Percentiles rank a stretch among this genome's conserved stretches.
Evolutionary conservation across 2,113 vertebrate species (phyloP).

Genomic region (Cichladusa arquata): DNA sequence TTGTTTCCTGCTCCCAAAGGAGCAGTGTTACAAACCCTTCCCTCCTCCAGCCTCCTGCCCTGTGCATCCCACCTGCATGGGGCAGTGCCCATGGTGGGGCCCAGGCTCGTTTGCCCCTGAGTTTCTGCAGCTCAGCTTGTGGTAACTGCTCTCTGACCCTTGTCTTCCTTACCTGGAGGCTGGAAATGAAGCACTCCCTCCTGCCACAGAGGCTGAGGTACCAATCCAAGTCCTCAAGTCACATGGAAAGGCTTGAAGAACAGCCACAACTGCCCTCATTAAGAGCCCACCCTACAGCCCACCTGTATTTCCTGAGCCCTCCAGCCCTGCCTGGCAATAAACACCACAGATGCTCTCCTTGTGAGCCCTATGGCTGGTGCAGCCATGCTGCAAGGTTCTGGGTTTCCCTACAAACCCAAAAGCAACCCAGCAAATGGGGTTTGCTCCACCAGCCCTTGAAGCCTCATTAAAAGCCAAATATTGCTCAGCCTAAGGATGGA

Average conservation of each 20-base stretch:
- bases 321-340: background rate
- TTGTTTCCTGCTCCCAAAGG: background rate
- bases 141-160: background rate
- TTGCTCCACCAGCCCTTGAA: slow-evolving; percentile 58
- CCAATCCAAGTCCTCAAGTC: background rate
- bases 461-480: slow-evolving; percentile 82
- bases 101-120: fast-evolving
- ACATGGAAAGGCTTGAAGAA: background rate
- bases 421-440: background rate
- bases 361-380: fast-evolving
- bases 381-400: background rate
- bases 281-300: background rate
- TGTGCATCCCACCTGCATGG: fast-evolving
- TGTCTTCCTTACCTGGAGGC: background rate
- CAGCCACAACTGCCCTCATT: too few relatives aligned
- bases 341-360: fast-evolving
- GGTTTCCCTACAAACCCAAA: background rate
- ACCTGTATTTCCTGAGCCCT: background rate
- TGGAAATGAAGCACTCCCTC: background rate
- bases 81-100: fast-evolving
- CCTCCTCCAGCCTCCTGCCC: background rate
- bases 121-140: background rate
- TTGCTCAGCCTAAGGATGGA: slow-evolving; percentile 77
- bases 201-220: background rate
- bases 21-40: background rate